Percentiles rank a stretch among this genome's conserved stretches.
Evolutionary conservation across 2,888 invertebrate species (phyloP).

Genomic region (Eucriotettix oculatus): DNA sequence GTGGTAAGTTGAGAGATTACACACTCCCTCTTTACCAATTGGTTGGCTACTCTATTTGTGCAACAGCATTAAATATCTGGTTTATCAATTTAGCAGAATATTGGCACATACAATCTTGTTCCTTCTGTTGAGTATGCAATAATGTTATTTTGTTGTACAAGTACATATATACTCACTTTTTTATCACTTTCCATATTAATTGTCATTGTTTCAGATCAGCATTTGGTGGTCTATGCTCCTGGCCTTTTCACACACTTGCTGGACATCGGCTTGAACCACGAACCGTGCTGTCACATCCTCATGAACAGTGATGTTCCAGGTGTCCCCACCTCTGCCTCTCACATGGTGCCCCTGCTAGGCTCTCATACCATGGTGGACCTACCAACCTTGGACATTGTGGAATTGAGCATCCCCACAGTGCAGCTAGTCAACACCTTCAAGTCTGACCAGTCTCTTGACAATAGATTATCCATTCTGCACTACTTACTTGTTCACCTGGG

Average conservation of each 20-base stretch:
- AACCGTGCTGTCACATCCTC: slow-evolving; percentile 60
- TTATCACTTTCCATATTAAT: neutral
- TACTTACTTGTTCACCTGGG: slow-evolving; percentile 63
- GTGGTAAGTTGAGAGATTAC: slow-evolving; percentile 25
- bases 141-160: no score
- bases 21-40: neutral
- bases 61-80: no score
- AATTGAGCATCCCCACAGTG: slow-evolving; percentile 43
- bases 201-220: slow-evolving; percentile 41
- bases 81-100: no score
- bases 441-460: slow-evolving; percentile 34
- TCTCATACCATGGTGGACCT: slow-evolving; percentile 31
- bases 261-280: slow-evolving; percentile 68
- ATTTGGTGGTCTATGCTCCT: slow-evolving; percentile 67
- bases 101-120: no score
- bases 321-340: slow-evolving; percentile 35
- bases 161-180: no score
- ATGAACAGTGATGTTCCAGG: slow-evolving; percentile 47
- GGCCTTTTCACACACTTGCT: slow-evolving; percentile 71
- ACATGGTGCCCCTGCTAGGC: slow-evolving; percentile 48
- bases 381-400: slow-evolving; percentile 54
- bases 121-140: no score
- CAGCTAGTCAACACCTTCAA: slow-evolving; percentile 29
- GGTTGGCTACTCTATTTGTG: neutral
- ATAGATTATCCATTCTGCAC: slow-evolving; percentile 65